A percentile compares a stretch with the other conserved stretches of the same genome.
phyloP scores from a whole-genome alignment of 2,888 invertebrate genomes.

The Morinoia aosen region DNA sequence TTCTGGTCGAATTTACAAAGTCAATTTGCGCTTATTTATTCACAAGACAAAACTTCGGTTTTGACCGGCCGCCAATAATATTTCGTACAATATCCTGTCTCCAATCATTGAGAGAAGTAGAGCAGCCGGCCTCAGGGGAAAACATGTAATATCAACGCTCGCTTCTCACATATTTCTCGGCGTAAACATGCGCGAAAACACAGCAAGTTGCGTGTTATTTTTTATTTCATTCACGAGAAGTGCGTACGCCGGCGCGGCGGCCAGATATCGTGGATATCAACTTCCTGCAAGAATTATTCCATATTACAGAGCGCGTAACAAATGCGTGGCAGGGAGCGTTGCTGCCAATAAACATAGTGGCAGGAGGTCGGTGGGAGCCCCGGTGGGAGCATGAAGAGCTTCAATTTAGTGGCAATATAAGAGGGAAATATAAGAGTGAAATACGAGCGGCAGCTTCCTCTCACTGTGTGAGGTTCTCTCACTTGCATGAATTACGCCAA shows the following conservation, averaged over 20 bases:
- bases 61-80: neutral
- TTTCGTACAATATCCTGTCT: neutral
- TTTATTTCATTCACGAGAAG: neutral
- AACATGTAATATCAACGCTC: neutral
- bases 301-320: neutral
- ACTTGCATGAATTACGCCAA: slow-evolving; percentile 1
- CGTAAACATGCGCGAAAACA: neutral
- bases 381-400: slow-evolving; percentile 6
- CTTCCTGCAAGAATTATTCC: neutral
- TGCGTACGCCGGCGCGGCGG: neutral
- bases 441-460: neutral
- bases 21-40: neutral
- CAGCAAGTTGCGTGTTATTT: neutral
- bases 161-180: neutral
- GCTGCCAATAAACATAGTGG: slow-evolving; percentile 15
- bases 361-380: neutral
- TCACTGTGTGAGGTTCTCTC: neutral
- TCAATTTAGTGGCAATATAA: slow-evolving; percentile 48
- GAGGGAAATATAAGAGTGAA: neutral
- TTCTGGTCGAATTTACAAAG: neutral
- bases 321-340: neutral
- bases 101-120: neutral
- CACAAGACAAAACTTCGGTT: neutral
- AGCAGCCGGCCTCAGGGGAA: neutral
- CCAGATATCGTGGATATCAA: neutral